A percentile compares a stretch with the other conserved stretches of the same genome.
These are phyloP conservation scores for Chrysotoxum bicinctum DNA, from an alignment of 2,888 invertebrate genomes.

Conservation along the genomic window DNA sequence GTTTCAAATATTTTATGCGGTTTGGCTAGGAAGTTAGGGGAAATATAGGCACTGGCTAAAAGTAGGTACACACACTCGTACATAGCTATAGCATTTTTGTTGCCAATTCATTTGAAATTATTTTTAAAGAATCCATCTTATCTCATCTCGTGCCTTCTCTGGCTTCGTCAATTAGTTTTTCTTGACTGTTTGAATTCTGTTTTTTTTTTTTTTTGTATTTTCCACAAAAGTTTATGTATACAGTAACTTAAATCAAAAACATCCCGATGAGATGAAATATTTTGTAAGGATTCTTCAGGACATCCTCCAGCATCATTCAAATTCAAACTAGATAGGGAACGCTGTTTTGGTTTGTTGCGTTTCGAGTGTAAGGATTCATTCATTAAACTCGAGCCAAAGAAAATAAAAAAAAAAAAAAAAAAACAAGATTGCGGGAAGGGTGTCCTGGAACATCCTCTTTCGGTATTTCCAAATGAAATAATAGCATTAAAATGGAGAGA, in stretches of 20 bases:
- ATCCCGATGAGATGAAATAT: constrained; percentile 10
- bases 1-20: constrained; percentile 62
- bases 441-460: constrained; percentile 19
- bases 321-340: background rate
- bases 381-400: constrained; percentile 11
- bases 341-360: constrained; percentile 51
- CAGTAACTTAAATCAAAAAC: constrained; percentile 29
- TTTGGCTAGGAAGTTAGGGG: constrained; percentile 22
- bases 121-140: constrained; percentile 39
- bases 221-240: constrained; percentile 12
- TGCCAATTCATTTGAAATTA: constrained; percentile 66
- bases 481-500: constrained; percentile 40
- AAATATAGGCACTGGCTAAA: background rate
- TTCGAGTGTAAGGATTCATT: constrained; percentile 45
- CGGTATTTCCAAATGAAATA: constrained; percentile 34
- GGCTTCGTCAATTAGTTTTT: constrained; percentile 62
- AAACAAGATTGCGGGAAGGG: constrained; percentile 16
- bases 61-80: background rate
- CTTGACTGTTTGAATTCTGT: constrained; percentile 11
- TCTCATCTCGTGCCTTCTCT: constrained; percentile 4
- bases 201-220: background rate
- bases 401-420: constrained; percentile 15
- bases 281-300: constrained; percentile 46
- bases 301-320: background rate
- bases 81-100: constrained; percentile 26